Conservation (phyloP, 2,797 vertebrate genomes). For the Bovichtus variegatus region DNA sequence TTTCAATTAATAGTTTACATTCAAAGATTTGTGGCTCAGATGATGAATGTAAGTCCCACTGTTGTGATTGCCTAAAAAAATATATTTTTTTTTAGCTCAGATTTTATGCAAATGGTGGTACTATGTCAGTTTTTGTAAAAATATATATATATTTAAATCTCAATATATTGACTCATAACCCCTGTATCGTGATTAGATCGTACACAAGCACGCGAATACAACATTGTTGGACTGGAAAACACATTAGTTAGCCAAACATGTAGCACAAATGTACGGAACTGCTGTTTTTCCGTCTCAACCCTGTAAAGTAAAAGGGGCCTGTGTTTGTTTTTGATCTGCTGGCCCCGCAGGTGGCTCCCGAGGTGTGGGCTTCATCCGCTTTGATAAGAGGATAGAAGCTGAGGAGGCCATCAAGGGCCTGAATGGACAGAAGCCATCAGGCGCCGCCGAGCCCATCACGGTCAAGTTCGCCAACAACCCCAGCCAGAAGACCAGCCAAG, state of each 20-base stretch:
- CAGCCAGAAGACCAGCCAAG: slow-evolving; percentile 99
- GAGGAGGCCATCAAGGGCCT: slow-evolving; percentile 99
- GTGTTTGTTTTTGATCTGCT: slow-evolving; percentile 85
- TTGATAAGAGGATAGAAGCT: slow-evolving; percentile 99
- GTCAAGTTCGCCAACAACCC: slow-evolving; percentile 99
- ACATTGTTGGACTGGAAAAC: background rate
- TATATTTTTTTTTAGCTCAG: no score
- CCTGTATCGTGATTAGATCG: no score
- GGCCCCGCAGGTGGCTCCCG: slow-evolving; percentile 96
- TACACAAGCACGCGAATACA: no score
- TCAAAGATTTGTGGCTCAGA: no score
- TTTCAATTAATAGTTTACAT: no score
- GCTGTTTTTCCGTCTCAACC: slow-evolving; percentile 32
- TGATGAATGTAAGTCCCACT: no score
- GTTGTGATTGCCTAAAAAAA: no score
- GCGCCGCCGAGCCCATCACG: slow-evolving; percentile 98
- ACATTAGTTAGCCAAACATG: background rate
- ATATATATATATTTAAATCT: no score
- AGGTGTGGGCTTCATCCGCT: slow-evolving; percentile 99
- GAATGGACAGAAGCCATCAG: slow-evolving; percentile 99
- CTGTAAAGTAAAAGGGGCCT: slow-evolving; percentile 81
- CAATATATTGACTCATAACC: no score
- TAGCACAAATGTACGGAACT: background rate
- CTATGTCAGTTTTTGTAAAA: no score
- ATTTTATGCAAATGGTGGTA: no score